Conservation (phyloP, 1,140 invertebrate species). For the Pemphigus obesinymphae region DNA sequence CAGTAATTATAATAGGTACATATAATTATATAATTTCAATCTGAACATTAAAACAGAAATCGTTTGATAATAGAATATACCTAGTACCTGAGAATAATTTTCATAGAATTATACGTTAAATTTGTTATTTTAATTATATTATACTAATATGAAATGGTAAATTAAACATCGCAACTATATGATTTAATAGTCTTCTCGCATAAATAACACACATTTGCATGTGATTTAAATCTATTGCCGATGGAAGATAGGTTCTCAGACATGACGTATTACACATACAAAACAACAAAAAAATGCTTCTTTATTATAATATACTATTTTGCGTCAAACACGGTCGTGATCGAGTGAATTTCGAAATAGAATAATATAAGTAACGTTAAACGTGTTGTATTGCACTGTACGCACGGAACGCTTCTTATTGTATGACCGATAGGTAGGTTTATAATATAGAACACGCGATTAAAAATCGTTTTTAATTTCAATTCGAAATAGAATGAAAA, state of each 20-base stretch:
- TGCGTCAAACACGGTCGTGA: neutral
- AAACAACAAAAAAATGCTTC: neutral
- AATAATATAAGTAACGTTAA: neutral
- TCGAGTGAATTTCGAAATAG: neutral
- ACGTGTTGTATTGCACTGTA: neutral
- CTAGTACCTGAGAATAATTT: no score
- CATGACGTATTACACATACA: neutral
- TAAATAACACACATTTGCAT: neutral
- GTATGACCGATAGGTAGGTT: neutral
- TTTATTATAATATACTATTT: neutral
- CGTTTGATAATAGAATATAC: no score
- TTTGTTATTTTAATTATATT: no score
- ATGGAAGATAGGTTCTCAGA: neutral
- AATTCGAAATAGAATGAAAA: no score
- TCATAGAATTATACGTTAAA: no score
- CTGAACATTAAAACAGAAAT: no score
- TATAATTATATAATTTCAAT: neutral
- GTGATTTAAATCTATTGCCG: neutral
- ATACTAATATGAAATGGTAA: no score
- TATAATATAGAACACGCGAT: neutral
- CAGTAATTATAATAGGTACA: neutral
- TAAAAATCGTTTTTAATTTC: neutral
- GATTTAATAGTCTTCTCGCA: neutral
- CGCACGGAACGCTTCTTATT: neutral
- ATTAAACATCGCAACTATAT: neutral